Evolutionary conservation across 2,113 vertebrate species (phyloP), one percentile per base, ranked within the genome.

Genomic region (Platichthys flesus): DNA sequence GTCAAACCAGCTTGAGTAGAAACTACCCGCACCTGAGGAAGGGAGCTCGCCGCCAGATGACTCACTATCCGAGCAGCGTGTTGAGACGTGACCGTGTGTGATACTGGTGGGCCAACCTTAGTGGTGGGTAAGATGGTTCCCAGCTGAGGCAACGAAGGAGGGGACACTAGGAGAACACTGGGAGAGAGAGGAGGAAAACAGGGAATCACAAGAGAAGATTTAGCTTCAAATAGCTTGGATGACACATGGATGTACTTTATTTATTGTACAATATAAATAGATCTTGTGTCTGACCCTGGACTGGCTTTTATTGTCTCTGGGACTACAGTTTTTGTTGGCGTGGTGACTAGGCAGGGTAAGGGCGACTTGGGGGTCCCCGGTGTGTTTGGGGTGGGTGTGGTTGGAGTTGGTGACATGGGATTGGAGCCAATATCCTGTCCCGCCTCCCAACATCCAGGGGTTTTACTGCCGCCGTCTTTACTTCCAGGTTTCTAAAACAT

Each of bases 141-240:
- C 8, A 98, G 94, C 90, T 98, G 97, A 0, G 97, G 96, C 94
- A 98, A 94, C 13, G 96, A 92, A 0, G 97, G 97, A 35, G 97
- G 96, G 0, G 97, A 97, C 2, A 99, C 96, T 67, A 99, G 91
- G n/a, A 99, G 96, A 76, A 99, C 96, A 3, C 97, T 99, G 58
- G 0, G 0, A 37, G 31, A 67, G 52, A 13, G 3, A 74, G 9
- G 69, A 1, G 4, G 40, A 31, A 37, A 55, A 16, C 45, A 51
- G 9, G 26, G 52, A 23, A 16, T 40, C n/a, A 59, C 23, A 79
- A 18, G 31, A 7, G 6, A 31, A 31, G 5, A 42, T 15, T 51
- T 2, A 10, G 37, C 31, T 21, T 54, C 13, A 40, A n/a, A 63
- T 9, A 10, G 24, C 21, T 59, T 6, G 21, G 16, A 61, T 54